Conservation (phyloP, 2,113 vertebrate genomes). For the Suricata suricatta region DNA sequence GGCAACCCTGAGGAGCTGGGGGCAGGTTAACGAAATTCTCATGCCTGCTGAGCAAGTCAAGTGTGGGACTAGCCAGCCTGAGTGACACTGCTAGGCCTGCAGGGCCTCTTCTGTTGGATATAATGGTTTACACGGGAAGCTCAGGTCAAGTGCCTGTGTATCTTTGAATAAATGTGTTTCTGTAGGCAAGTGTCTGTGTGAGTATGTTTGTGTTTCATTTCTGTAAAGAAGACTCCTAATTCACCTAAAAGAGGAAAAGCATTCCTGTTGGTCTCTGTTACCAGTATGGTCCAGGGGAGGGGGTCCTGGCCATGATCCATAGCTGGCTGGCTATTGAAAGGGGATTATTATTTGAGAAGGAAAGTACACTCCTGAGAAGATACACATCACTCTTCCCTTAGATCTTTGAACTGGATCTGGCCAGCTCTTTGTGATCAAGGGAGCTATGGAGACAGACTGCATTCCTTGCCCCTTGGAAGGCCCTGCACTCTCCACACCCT, state of each 20-base stretch:
- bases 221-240: neutral
- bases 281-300: neutral
- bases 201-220: neutral
- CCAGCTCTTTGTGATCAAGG: neutral
- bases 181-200: neutral
- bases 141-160: accelerated
- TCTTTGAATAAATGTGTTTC: neutral
- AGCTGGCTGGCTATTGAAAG: neutral
- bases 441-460: neutral
- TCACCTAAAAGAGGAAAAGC: neutral
- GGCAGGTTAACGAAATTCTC: neutral
- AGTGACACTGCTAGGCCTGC: neutral
- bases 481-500: too few relatives aligned
- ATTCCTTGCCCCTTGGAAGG: neutral
- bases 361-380: neutral
- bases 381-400: neutral
- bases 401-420: neutral
- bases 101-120: neutral
- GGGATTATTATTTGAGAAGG: neutral
- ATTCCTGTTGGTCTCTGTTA: neutral
- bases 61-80: neutral
- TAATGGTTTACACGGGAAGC: neutral
- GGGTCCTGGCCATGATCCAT: neutral
- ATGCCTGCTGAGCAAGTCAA: neutral
- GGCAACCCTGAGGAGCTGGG: neutral